A percentile compares a stretch with the other conserved stretches of the same genome.
phyloP scores from a whole-genome alignment of 2,113 vertebrate genomes.

The Mus pahari region DNA sequence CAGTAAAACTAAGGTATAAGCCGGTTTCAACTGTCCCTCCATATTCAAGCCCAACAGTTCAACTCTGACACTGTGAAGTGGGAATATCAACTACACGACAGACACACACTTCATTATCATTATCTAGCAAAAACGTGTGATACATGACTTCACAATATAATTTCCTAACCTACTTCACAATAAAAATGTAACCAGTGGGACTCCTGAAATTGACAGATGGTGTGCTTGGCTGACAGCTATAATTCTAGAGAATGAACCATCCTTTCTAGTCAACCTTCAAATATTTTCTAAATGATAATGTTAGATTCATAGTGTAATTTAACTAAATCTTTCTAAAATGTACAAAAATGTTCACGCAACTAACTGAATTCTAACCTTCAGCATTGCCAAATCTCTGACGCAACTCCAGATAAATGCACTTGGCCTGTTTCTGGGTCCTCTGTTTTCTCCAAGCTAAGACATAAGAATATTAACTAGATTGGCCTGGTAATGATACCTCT shows the following conservation, averaged over 20 bases:
- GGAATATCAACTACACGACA: background rate
- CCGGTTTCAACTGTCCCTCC: slow-evolving; percentile 30
- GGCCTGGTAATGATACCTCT: slow-evolving; percentile 48
- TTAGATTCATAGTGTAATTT: slow-evolving; percentile 62
- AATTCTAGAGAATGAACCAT: slow-evolving; percentile 72
- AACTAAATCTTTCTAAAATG: slow-evolving; percentile 64
- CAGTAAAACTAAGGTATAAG: background rate
- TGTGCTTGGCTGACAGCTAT: slow-evolving; percentile 64
- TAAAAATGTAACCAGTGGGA: slow-evolving; percentile 42
- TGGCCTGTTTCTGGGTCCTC: background rate
- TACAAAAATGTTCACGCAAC: slow-evolving; percentile 56
- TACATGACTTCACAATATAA: slow-evolving; percentile 53
- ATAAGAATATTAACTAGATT: slow-evolving; percentile 44
- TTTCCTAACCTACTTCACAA: slow-evolving; percentile 51
- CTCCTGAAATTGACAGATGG: slow-evolving; percentile 66
- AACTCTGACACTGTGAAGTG: slow-evolving; percentile 29
- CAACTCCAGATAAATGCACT: slow-evolving; percentile 31
- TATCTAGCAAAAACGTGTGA: slow-evolving; percentile 11
- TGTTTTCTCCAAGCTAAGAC: slow-evolving; percentile 43
- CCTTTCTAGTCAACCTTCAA: slow-evolving; percentile 67
- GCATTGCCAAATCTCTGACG: background rate
- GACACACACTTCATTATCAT: slow-evolving; percentile 43
- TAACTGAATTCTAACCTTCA: background rate
- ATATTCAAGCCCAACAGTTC: slow-evolving; percentile 45
- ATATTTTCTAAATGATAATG: slow-evolving; percentile 72